A percentile compares a stretch with the other conserved stretches of the same genome.
These are phyloP conservation scores for Acleris sparsana DNA, from an alignment of 2,888 invertebrate genomes.

Conservation along the genomic window DNA sequence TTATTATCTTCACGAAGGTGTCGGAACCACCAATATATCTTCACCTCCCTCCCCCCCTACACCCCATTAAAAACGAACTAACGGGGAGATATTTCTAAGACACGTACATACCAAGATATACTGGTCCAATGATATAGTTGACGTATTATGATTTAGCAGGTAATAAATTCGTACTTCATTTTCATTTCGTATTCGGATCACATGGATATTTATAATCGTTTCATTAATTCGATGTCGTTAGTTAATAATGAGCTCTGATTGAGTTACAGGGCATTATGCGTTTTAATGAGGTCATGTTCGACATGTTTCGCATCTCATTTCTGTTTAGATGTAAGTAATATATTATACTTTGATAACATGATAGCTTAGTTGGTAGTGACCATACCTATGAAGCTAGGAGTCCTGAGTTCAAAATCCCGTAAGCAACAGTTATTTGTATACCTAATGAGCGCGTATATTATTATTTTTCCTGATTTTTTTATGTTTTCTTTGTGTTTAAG, in stretches of 20 bases:
- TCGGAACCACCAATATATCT: constrained; percentile 44
- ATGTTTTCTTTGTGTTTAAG: no score
- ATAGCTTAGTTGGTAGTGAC: no score
- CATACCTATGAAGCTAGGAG: no score
- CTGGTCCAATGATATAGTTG: constrained; percentile 55
- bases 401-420: no score
- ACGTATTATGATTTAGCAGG: constrained; percentile 58
- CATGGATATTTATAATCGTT: constrained; percentile 45
- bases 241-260: constrained; percentile 20
- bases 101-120: constrained; percentile 41
- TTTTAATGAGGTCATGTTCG: constrained; percentile 2
- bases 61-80: background rate
- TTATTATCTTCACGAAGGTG: constrained; percentile 53
- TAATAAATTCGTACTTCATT: constrained; percentile 53
- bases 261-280: constrained; percentile 13
- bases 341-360: no score
- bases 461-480: no score
- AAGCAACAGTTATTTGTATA: no score
- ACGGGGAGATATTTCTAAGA: background rate
- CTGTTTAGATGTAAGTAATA: background rate
- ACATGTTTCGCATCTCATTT: background rate
- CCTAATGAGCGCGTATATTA: no score
- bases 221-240: constrained; percentile 38
- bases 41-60: constrained; percentile 38
- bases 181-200: constrained; percentile 47